Percentiles rank a stretch among this genome's conserved stretches.
Conservation (phyloP, 2,888 invertebrate species). For the Parapristionchus giblindavisi region DNA sequence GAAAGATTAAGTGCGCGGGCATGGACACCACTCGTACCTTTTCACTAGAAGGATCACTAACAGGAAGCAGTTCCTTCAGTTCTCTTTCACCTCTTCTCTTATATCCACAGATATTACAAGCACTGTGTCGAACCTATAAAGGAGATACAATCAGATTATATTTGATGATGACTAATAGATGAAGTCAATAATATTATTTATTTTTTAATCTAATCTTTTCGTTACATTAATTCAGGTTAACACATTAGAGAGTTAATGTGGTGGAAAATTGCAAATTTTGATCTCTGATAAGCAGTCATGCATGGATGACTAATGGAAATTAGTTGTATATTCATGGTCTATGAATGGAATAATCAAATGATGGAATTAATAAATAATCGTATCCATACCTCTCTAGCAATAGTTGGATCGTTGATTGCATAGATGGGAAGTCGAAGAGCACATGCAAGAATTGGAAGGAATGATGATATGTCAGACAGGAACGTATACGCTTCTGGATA, state of each 20-base stretch:
- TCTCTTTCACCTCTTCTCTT: constrained; percentile 9
- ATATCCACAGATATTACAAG: constrained; percentile 4
- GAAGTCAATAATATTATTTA: too few species aligned
- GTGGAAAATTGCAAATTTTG: constrained; percentile 31
- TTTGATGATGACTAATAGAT: too few species aligned
- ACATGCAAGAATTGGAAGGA: constrained; percentile 56
- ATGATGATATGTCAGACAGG: constrained; percentile 55
- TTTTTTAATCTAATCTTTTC: too few species aligned
- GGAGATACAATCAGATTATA: too few species aligned
- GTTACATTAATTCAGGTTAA: too few species aligned
- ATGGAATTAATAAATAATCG: neutral
- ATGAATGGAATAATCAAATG: neutral
- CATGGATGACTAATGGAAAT: too few species aligned
- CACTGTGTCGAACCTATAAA: constrained; percentile 44
- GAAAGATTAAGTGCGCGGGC: neutral
- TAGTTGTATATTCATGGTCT: too few species aligned
- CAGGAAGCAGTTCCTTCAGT: constrained; percentile 17
- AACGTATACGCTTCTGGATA: constrained; percentile 49
- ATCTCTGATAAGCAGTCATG: neutral
- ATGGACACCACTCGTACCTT: constrained; percentile 18
- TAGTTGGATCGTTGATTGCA: constrained; percentile 52
- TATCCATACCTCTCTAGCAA: constrained; percentile 53
- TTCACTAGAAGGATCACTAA: constrained; percentile 2
- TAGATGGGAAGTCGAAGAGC: constrained; percentile 57
- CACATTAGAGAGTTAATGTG: too few species aligned